These are phyloP conservation scores for Lates calcarifer DNA, from an alignment of 2,113 vertebrate genomes.

Conservation along the genomic window DNA sequence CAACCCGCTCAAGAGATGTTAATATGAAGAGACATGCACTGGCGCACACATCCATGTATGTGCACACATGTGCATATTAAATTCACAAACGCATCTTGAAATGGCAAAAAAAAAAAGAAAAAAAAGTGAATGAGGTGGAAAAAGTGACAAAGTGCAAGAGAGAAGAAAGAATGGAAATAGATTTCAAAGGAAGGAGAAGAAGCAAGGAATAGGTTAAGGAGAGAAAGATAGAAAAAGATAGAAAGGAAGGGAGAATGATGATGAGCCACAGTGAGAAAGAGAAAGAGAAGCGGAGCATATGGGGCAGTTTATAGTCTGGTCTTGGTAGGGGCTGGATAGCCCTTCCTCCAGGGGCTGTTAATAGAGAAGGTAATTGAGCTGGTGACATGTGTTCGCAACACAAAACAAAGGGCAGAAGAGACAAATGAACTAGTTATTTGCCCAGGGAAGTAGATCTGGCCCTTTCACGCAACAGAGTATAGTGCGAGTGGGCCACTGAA, in stretches of 20 bases:
- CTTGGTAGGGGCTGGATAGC: slow-evolving; percentile 89
- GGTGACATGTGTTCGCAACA: slow-evolving; percentile 99
- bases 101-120: slow-evolving; percentile 26
- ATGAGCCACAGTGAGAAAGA: slow-evolving; percentile 68
- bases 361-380: slow-evolving; percentile 99
- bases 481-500: slow-evolving; percentile 92
- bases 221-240: not conserved
- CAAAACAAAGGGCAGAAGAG: slow-evolving; percentile 99
- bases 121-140: slow-evolving; percentile 21
- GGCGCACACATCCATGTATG: slow-evolving; percentile 26
- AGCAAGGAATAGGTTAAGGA: not conserved
- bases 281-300: slow-evolving; percentile 92
- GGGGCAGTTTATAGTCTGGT: slow-evolving; percentile 89
- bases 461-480: slow-evolving; percentile 90
- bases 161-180: not conserved
- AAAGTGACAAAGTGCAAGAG: slow-evolving; percentile 3
- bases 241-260: slow-evolving; percentile 20
- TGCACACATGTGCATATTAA: slow-evolving; percentile 31
- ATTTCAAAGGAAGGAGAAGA: not conserved
- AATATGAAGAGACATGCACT: slow-evolving; percentile 72
- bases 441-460: slow-evolving; percentile 94
- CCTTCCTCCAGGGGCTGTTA: slow-evolving; percentile 96
- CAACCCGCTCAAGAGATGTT: slow-evolving; percentile 51
- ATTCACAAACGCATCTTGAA: slow-evolving; percentile 39
- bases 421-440: slow-evolving; percentile 99